Percentiles rank a stretch among this genome's conserved stretches.
Conservation (phyloP, 2,113 vertebrate species). For the Dolichallabes microphthalmus region DNA sequence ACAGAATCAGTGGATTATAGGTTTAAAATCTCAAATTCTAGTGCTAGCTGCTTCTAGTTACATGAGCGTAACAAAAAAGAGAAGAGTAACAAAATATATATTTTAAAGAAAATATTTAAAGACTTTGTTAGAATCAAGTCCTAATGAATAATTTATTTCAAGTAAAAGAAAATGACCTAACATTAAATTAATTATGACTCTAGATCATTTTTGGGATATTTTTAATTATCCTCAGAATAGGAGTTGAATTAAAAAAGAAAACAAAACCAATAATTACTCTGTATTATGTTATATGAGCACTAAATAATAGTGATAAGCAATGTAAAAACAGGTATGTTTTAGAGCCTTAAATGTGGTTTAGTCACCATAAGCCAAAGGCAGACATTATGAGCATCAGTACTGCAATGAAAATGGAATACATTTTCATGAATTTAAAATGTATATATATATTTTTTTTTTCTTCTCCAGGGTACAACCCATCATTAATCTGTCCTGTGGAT, state of each 20-base stretch:
- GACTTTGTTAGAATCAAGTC: not conserved
- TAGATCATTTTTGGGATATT: too few species aligned
- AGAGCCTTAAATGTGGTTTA: not conserved
- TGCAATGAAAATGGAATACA: not conserved
- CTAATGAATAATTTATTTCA: not conserved
- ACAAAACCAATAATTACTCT: not conserved
- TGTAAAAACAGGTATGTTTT: not conserved
- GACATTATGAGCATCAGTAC: not conserved
- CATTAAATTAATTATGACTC: too few species aligned
- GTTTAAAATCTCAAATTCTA: not conserved
- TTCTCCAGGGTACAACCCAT: not conserved
- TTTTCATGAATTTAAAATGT: not conserved
- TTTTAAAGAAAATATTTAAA: too few species aligned
- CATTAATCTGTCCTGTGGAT: constrained; percentile 7
- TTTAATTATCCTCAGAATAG: not conserved
- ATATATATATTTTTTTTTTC: not conserved
- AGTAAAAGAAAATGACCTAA: too few species aligned
- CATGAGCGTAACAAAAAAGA: not conserved
- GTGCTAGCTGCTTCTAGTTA: not conserved
- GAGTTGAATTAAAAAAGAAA: not conserved
- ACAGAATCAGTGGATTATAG: not conserved
- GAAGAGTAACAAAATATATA: not conserved
- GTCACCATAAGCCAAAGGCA: not conserved
- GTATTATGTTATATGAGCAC: not conserved
- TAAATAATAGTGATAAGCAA: too few species aligned